Evolutionary conservation across 2,888 invertebrate species (phyloP).

Genomic region (Chrysodeixis includens): DNA sequence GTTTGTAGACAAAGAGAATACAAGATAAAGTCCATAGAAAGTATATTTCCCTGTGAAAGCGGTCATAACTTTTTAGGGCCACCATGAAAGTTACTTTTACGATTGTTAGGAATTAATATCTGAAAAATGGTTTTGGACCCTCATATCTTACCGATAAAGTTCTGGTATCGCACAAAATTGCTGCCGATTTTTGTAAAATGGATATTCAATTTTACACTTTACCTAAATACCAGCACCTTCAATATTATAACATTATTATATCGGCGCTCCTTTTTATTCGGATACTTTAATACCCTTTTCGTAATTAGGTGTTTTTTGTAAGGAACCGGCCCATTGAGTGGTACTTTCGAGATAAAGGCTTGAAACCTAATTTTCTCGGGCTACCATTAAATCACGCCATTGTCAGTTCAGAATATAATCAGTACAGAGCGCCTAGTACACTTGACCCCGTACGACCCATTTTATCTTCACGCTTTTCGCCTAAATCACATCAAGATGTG

Average conservation of each 20-base stretch:
- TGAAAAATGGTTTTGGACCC: constrained; percentile 83
- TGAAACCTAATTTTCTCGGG: constrained; percentile 32
- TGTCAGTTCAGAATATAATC: constrained; percentile 21
- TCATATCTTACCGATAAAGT: constrained; percentile 80
- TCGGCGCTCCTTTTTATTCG: constrained; percentile 33
- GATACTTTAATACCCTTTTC: constrained; percentile 37
- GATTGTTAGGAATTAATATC: constrained; percentile 88
- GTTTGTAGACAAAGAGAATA: constrained; percentile 75
- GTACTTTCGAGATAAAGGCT: constrained; percentile 43
- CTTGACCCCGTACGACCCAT: constrained; percentile 11
- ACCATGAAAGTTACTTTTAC: constrained; percentile 86
- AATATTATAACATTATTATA: constrained; percentile 41
- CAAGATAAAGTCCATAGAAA: constrained; percentile 80
- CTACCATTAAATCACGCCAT: constrained; percentile 21
- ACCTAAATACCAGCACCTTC: constrained; percentile 48
- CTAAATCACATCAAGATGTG: constrained; percentile 35
- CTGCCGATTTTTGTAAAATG: constrained; percentile 61
- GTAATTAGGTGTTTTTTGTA: constrained; percentile 51
- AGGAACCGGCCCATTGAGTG: constrained; percentile 32
- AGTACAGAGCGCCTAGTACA: constrained; percentile 6
- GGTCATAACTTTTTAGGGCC: constrained; percentile 83
- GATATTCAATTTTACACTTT: constrained; percentile 60
- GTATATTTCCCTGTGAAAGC: constrained; percentile 79
- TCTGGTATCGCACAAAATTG: constrained; percentile 70
- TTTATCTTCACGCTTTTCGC: constrained; percentile 5